Percentiles rank a stretch among this genome's conserved stretches.
These are phyloP conservation scores for Clamator glandarius DNA, from an alignment of 2,797 vertebrate genomes.

Conservation along the genomic window DNA sequence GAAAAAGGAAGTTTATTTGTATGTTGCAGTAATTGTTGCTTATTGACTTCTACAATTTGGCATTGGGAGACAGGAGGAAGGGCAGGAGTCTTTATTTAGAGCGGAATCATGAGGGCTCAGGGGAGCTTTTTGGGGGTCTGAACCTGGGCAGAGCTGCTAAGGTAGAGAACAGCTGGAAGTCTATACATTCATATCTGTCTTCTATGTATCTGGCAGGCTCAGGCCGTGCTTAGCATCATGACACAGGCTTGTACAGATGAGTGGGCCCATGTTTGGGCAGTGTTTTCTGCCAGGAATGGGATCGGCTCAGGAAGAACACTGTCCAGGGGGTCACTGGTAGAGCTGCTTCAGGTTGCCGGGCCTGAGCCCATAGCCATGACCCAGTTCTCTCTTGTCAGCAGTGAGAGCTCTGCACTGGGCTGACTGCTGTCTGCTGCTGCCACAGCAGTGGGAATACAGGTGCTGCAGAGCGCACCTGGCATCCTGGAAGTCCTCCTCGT, in stretches of 20 bases:
- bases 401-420: too few relatives aligned
- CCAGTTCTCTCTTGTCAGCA: neutral
- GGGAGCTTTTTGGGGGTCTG: too few relatives aligned
- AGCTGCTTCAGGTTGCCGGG: fast-evolving
- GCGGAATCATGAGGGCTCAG: too few relatives aligned
- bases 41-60: too few relatives aligned
- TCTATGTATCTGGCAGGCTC: neutral
- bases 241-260: too few relatives aligned
- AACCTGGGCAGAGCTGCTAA: too few relatives aligned
- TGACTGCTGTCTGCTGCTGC: too few relatives aligned
- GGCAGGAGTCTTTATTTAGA: too few relatives aligned
- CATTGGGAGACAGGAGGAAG: too few relatives aligned
- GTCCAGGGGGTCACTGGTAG: fast-evolving
- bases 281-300: neutral
- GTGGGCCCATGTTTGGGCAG: neutral
- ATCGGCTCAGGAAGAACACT: fast-evolving
- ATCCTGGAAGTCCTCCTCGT: neutral
- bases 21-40: neutral
- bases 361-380: fast-evolving
- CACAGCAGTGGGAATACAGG: too few relatives aligned
- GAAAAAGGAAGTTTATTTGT: neutral
- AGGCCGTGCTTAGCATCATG: fast-evolving
- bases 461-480: fast-evolving
- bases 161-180: too few relatives aligned
- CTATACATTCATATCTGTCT: too few relatives aligned